phyloP scores from a whole-genome alignment of 2,888 invertebrate genomes.

The Melanotus villosus region DNA sequence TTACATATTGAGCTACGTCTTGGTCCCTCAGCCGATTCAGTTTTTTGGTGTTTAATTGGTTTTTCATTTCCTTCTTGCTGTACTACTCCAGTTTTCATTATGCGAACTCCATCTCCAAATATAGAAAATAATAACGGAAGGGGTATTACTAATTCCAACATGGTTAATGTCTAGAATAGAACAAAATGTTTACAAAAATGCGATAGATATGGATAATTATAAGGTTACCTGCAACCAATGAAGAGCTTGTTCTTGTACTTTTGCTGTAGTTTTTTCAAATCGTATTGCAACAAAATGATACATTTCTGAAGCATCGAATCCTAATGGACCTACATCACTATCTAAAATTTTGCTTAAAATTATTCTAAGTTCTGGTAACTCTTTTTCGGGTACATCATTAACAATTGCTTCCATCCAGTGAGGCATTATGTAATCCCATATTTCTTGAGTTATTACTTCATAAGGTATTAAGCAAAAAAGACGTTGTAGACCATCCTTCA shows the following conservation, averaged over 20 bases:
- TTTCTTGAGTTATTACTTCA: slow-evolving; percentile 95
- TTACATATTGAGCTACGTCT: slow-evolving; percentile 55
- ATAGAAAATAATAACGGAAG: slow-evolving; percentile 89
- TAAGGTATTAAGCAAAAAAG: slow-evolving; percentile 97
- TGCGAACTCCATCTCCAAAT: slow-evolving; percentile 89
- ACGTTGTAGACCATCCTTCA: slow-evolving; percentile 95
- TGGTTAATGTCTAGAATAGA: slow-evolving; percentile 81
- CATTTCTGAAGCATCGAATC: slow-evolving; percentile 94
- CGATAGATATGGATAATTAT: too few relatives aligned
- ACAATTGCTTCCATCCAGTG: slow-evolving; percentile 99
- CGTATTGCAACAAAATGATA: slow-evolving; percentile 93
- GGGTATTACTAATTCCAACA: slow-evolving; percentile 92
- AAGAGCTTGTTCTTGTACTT: slow-evolving; percentile 89
- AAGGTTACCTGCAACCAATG: slow-evolving; percentile 88
- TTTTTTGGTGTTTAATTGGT: slow-evolving; percentile 66
- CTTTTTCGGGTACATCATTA: slow-evolving; percentile 91
- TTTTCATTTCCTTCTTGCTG: slow-evolving; percentile 68
- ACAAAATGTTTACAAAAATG: too few relatives aligned
- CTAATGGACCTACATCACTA: slow-evolving; percentile 94
- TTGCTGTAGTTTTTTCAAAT: slow-evolving; percentile 84
- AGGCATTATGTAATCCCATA: slow-evolving; percentile 99
- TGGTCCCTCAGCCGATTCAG: slow-evolving; percentile 61
- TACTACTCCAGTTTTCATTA: slow-evolving; percentile 74
- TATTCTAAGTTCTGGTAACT: slow-evolving; percentile 86
- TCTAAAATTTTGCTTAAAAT: slow-evolving; percentile 94